These are phyloP conservation scores for Dioctria linearis DNA, from an alignment of 2,888 invertebrate species.

Conservation along the genomic window DNA sequence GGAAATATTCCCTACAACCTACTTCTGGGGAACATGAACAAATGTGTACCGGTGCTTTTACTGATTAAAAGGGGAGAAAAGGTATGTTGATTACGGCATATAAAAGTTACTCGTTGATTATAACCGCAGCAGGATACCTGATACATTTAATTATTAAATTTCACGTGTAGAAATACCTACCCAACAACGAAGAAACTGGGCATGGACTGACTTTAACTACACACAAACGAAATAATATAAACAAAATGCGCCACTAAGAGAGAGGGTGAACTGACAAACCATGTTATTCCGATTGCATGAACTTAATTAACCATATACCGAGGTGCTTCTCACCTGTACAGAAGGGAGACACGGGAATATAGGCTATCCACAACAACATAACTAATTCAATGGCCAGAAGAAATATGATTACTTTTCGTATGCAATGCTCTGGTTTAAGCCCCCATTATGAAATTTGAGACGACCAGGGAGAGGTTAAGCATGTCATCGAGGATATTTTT, in stretches of 20 bases:
- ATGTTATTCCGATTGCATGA: constrained; percentile 50
- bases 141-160: constrained; percentile 38
- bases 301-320: constrained; percentile 34
- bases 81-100: not conserved
- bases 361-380: not conserved
- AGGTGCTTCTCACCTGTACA: constrained; percentile 37
- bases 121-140: constrained; percentile 30
- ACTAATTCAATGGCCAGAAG: not conserved
- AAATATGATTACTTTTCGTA: constrained; percentile 19
- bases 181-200: not conserved
- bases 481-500: constrained; percentile 52
- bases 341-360: constrained; percentile 8
- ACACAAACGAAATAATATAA: constrained; percentile 22
- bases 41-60: not conserved
- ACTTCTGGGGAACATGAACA: too few relatives aligned
- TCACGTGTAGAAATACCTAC: not conserved
- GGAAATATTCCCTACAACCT: too few relatives aligned
- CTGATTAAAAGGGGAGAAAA: constrained; percentile 25
- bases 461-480: constrained; percentile 46
- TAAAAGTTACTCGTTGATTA: not conserved
- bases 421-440: constrained; percentile 17
- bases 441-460: constrained; percentile 46
- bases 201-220: not conserved
- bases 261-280: constrained; percentile 46
- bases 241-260: constrained; percentile 32